A percentile compares a stretch with the other conserved stretches of the same genome.
phyloP scores from a whole-genome alignment of 2,888 invertebrate genomes.

The Geotrupes spiniger region DNA sequence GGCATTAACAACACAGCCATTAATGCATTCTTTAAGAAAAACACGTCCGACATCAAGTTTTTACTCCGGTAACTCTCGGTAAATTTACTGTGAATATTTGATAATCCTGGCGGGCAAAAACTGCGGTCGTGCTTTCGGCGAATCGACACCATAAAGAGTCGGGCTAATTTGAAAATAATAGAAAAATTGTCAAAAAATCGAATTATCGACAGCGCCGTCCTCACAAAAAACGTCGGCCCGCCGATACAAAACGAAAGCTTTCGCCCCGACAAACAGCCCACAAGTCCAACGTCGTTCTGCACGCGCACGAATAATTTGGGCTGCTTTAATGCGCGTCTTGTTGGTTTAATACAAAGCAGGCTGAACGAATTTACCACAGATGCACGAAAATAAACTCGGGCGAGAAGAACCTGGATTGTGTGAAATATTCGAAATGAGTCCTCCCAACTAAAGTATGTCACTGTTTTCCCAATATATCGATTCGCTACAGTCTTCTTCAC shows the following conservation, averaged over 20 bases:
- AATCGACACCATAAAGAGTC: slow-evolving; percentile 17
- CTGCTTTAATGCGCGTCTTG: slow-evolving; percentile 13
- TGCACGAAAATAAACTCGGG: no score
- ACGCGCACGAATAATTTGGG: slow-evolving; percentile 3
- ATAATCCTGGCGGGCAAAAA: slow-evolving; percentile 11
- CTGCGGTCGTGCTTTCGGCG: slow-evolving; percentile 14
- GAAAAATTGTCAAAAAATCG: slow-evolving; percentile 26
- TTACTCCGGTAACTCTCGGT: slow-evolving; percentile 3
- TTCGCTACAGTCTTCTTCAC: no score
- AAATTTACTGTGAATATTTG: slow-evolving; percentile 15
- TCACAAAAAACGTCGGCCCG: slow-evolving; percentile 18
- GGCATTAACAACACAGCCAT: neutral
- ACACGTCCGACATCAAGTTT: slow-evolving; percentile 10
- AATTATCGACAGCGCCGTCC: slow-evolving; percentile 14
- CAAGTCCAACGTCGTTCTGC: neutral
- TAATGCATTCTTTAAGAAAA: slow-evolving; percentile 8
- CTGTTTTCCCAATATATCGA: no score
- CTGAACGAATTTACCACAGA: slow-evolving; percentile 19
- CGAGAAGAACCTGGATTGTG: no score
- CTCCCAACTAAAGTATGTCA: no score
- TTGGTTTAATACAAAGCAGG: slow-evolving; percentile 23
- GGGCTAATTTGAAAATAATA: slow-evolving; percentile 24
- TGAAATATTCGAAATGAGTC: no score
- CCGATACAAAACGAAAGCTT: slow-evolving; percentile 11
- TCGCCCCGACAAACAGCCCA: neutral